phyloP scores from a whole-genome alignment of 2,113 vertebrate species.

The Melanocharis versteri region DNA sequence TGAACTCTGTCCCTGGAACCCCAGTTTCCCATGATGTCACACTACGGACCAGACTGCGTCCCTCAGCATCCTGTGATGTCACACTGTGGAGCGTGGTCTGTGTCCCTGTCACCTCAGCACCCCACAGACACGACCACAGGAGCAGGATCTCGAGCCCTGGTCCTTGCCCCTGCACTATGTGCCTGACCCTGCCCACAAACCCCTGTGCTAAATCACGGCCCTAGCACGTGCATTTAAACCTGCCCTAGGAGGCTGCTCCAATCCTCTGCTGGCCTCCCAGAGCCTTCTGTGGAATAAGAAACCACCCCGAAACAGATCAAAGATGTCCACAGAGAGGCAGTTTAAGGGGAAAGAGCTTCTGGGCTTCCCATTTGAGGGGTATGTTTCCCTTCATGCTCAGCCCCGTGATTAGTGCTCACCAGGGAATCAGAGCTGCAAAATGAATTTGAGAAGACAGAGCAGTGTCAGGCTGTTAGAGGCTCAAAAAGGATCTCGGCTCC shows the following conservation, averaged over 20 bases:
- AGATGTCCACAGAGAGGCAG: slow-evolving; percentile 1
- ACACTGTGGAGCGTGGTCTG: rapidly evolving
- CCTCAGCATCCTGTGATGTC: background rate
- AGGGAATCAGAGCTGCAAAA: slow-evolving; percentile 4
- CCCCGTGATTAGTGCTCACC: slow-evolving; percentile 2
- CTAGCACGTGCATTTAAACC: rapidly evolving
- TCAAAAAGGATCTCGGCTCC: slow-evolving; percentile 33
- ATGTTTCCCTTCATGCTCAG: slow-evolving; percentile 43
- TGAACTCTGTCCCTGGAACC: background rate
- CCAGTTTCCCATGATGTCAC: rapidly evolving
- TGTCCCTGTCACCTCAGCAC: background rate
- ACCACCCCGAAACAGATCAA: background rate
- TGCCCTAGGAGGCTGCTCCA: background rate
- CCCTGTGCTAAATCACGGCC: rapidly evolving
- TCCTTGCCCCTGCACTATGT: background rate
- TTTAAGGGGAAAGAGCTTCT: slow-evolving; percentile 17
- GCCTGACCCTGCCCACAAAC: background rate
- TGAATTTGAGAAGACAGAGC: slow-evolving; percentile 45
- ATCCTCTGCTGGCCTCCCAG: background rate
- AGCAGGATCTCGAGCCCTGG: background rate
- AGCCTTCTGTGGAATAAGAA: background rate
- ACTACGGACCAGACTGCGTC: background rate
- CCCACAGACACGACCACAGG: rapidly evolving
- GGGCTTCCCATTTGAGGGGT: slow-evolving; percentile 27
- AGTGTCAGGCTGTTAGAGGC: slow-evolving; percentile 38